These are phyloP conservation scores for Rhadina sibilatrix DNA, from an alignment of 2,113 vertebrate species.

Conservation along the genomic window DNA sequence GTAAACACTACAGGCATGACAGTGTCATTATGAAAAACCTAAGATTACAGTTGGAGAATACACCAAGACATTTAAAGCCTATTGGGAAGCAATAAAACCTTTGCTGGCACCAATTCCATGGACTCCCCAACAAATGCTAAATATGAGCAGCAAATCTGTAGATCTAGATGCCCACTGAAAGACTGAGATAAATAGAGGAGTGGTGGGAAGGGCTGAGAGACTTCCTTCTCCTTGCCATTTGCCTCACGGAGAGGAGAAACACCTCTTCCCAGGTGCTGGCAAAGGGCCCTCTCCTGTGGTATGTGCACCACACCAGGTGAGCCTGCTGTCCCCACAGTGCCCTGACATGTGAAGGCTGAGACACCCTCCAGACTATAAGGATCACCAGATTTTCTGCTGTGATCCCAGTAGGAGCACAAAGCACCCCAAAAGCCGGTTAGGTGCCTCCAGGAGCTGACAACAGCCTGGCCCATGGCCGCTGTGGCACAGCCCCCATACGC, in stretches of 20 bases:
- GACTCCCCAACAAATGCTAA: background rate
- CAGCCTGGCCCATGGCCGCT: background rate
- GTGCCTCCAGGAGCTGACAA: background rate
- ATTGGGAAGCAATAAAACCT: background rate
- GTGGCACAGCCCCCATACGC: accelerated
- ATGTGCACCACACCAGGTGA: accelerated
- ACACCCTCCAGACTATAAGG: background rate
- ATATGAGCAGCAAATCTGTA: background rate
- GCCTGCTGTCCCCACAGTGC: background rate
- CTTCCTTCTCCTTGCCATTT: background rate
- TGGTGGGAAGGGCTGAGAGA: background rate
- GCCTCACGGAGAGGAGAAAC: background rate
- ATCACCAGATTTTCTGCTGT: background rate
- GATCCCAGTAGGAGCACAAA: background rate
- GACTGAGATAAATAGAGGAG: background rate
- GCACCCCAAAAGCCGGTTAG: background rate
- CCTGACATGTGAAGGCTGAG: background rate
- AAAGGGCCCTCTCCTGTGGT: background rate
- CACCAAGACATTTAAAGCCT: background rate
- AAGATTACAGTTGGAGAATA: background rate
- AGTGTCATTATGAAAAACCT: background rate
- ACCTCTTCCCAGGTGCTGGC: background rate
- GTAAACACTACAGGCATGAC: background rate
- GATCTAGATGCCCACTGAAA: background rate
- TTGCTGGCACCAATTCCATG: background rate